A percentile compares a stretch with the other conserved stretches of the same genome.
These are phyloP conservation scores for Recurvirostra avosetta DNA, from an alignment of 2,113 vertebrate genomes.

Conservation along the genomic window DNA sequence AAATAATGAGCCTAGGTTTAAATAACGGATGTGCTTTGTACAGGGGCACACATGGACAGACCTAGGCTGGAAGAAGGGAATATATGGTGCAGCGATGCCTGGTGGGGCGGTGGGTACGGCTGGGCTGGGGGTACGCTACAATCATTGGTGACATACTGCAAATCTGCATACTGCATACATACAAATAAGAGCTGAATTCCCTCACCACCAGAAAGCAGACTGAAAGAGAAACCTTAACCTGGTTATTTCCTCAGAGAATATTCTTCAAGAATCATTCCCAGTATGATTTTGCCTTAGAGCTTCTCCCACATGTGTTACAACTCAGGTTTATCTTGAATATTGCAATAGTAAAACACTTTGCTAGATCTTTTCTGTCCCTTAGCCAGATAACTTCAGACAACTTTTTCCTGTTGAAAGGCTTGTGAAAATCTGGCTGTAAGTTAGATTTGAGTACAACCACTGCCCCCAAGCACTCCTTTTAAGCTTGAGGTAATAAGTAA, in stretches of 20 bases:
- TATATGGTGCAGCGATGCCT: no score
- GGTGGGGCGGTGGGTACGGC: accelerated
- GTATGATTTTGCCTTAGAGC: background rate
- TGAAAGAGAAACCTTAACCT: background rate
- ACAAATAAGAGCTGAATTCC: background rate
- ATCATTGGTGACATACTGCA: background rate
- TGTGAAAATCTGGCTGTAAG: background rate
- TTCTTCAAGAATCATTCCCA: background rate
- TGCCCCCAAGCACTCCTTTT: background rate
- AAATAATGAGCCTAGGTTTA: background rate
- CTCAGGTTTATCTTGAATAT: background rate
- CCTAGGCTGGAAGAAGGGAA: background rate
- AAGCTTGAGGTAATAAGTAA: background rate
- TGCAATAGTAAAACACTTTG: background rate
- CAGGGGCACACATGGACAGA: background rate
- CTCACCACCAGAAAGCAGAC: background rate
- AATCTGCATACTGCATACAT: background rate
- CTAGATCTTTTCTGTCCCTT: background rate
- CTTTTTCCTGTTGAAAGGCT: background rate
- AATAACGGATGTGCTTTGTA: background rate
- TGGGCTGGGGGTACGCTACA: background rate
- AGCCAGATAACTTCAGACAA: background rate
- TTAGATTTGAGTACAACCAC: background rate
- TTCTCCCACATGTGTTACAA: background rate
- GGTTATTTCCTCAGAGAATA: background rate